These are phyloP conservation scores for Sebastiscus albofasciatus DNA, from an alignment of 2,797 vertebrate genomes.

Conservation along the genomic window DNA sequence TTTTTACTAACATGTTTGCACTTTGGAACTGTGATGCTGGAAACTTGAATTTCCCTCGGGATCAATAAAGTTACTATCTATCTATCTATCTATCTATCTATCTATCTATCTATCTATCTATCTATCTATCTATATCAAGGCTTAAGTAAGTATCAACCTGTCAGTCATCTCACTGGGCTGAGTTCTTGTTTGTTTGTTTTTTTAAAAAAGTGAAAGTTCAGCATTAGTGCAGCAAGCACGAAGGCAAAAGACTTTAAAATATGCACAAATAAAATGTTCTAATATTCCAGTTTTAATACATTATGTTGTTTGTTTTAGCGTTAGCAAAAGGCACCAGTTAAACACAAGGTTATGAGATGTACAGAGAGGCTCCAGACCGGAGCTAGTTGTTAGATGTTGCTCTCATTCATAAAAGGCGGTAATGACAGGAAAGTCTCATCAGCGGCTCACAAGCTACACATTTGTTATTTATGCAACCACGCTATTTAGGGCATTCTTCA, in stretches of 20 bases:
- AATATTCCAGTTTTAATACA: neutral
- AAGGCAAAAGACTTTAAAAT: neutral
- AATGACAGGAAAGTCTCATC: conserved; percentile 23
- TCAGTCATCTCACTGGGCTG: neutral
- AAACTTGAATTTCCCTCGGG: no score
- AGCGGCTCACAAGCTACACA: conserved; percentile 17
- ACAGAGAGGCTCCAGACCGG: neutral
- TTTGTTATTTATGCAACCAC: conserved; percentile 55
- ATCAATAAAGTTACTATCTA: no score
- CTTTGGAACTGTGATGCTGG: no score
- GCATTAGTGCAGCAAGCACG: neutral
- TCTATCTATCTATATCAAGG: neutral
- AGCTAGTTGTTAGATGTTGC: neutral
- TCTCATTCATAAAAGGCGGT: conserved; percentile 31
- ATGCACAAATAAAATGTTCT: neutral
- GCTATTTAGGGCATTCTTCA: conserved; percentile 70
- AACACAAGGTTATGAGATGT: neutral
- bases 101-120: neutral
- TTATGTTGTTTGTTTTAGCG: neutral
- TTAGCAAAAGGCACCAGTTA: neutral
- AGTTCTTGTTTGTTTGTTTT: neutral
- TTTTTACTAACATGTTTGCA: no score
- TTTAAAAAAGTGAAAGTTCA: neutral
- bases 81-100: no score
- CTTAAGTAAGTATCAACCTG: neutral